Evolutionary conservation across 1,140 invertebrate genomes (phyloP).

Genomic region (Hormaphis cornu): DNA sequence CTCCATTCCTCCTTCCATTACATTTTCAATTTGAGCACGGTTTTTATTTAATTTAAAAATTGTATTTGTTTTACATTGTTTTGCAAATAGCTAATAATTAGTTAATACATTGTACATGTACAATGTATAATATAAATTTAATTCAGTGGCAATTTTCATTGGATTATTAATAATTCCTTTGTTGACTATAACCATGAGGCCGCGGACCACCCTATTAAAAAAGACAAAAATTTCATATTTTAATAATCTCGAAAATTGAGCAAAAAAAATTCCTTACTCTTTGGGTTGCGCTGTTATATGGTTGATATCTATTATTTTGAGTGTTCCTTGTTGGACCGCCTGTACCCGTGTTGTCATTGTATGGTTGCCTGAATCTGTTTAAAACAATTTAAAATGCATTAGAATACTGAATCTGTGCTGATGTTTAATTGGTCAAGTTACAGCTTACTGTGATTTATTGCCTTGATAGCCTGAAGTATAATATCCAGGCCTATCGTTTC

Average conservation of each 20-base stretch:
- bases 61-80: too few species aligned
- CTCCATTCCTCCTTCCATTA: too few species aligned
- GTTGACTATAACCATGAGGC: conserved; percentile 20
- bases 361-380: not conserved
- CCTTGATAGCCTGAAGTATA: not conserved
- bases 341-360: not conserved
- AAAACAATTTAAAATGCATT: not conserved
- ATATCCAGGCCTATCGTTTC: conserved; percentile 22
- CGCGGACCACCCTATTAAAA: conserved; percentile 29
- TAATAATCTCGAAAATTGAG: not conserved
- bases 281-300: conserved; percentile 9
- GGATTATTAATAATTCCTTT: conserved; percentile 1
- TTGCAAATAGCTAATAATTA: too few species aligned
- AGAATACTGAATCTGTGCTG: too few species aligned
- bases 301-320: conserved; percentile 17
- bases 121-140: not conserved
- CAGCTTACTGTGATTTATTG: conserved; percentile 3
- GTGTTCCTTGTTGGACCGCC: not conserved
- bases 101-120: too few species aligned
- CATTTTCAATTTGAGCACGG: too few species aligned
- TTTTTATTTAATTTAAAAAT: too few species aligned
- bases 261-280: conserved; percentile 7
- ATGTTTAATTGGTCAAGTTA: too few species aligned
- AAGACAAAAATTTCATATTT: not conserved
- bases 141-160: not conserved